These are phyloP conservation scores for Hylaeus volcanicus DNA, from an alignment of 1,140 invertebrate genomes.

Conservation along the genomic window DNA sequence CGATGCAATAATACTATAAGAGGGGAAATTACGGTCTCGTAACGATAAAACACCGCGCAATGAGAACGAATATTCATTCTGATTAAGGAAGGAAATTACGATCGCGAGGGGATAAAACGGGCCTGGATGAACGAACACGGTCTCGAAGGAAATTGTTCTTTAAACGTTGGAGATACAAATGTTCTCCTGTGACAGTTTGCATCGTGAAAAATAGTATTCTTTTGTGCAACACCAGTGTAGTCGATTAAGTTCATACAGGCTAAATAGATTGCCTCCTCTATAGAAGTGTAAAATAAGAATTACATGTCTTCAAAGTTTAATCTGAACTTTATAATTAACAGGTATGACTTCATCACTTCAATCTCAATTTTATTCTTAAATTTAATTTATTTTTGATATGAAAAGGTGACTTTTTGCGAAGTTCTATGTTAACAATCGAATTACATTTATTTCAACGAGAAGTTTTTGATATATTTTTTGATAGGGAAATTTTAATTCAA, in stretches of 20 bases:
- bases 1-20: neutral
- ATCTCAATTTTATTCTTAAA: too few relatives aligned
- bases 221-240: neutral
- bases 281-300: neutral
- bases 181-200: neutral
- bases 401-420: too few relatives aligned
- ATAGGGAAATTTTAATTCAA: too few relatives aligned
- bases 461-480: too few relatives aligned
- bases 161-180: neutral
- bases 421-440: too few relatives aligned
- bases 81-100: slow-evolving; percentile 44
- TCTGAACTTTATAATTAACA: too few relatives aligned
- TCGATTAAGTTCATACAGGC: neutral
- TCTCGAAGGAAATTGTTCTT: slow-evolving; percentile 33
- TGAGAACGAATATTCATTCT: slow-evolving; percentile 37
- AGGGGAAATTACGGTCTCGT: slow-evolving; percentile 6
- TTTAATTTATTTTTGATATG: too few relatives aligned
- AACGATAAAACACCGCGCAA: slow-evolving; percentile 11
- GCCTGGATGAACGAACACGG: slow-evolving; percentile 7
- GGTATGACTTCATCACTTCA: too few relatives aligned
- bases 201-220: neutral
- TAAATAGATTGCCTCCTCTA: neutral
- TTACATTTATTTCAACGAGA: too few relatives aligned
- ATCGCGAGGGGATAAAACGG: slow-evolving; percentile 27
- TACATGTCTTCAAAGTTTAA: neutral